phyloP scores from a whole-genome alignment of 2,888 invertebrate genomes.

The Pharmacophagus antenor region DNA sequence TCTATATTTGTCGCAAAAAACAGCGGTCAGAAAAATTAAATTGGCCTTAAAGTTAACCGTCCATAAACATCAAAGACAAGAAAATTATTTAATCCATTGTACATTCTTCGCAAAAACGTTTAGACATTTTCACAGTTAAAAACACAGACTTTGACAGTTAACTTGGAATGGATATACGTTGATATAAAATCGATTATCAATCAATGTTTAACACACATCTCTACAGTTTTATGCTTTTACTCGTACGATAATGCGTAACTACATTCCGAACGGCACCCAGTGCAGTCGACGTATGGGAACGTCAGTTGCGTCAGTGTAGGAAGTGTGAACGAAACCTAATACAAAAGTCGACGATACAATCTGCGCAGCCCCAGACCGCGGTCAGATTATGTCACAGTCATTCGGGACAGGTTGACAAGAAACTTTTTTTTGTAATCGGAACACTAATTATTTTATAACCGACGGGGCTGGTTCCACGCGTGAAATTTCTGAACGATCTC shows the following conservation, averaged over 20 bases:
- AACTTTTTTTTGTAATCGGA: conserved; percentile 29
- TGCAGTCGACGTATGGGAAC: conserved; percentile 53
- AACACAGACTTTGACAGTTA: too few relatives aligned
- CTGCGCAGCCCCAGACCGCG: conserved; percentile 34
- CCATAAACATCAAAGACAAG: too few relatives aligned
- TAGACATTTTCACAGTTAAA: too few relatives aligned
- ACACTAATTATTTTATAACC: conserved; percentile 38
- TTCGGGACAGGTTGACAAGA: conserved; percentile 36
- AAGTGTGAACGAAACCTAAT: conserved; percentile 65
- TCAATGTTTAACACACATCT: background rate
- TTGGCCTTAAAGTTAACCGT: too few relatives aligned
- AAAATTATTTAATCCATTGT: background rate
- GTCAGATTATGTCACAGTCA: conserved; percentile 39
- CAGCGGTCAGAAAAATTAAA: too few relatives aligned
- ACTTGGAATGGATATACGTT: too few relatives aligned
- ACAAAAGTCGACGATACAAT: conserved; percentile 43
- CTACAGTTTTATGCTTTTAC: background rate
- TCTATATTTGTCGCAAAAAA: too few relatives aligned
- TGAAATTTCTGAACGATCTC: conserved; percentile 19
- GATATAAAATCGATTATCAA: background rate
- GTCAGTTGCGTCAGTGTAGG: conserved; percentile 52
- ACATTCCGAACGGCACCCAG: conserved; percentile 3
- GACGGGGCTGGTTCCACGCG: conserved; percentile 23
- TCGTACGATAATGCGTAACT: conserved; percentile 1
- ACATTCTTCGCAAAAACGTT: background rate